phyloP scores from a whole-genome alignment of 2,797 vertebrate species.

The Naso thynnoides region DNA sequence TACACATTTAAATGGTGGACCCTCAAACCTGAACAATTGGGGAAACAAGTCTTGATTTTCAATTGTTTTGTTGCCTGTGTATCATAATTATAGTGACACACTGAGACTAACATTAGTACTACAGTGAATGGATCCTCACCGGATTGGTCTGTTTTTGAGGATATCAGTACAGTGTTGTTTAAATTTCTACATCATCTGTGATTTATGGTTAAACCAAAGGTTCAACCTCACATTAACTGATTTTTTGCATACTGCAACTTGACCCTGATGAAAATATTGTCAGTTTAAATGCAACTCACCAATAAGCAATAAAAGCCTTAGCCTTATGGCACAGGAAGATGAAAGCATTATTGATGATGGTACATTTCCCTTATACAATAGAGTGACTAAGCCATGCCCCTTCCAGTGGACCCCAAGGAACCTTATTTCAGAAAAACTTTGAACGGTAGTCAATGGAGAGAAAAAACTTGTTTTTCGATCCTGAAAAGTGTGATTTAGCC shows the following conservation, averaged over 20 bases:
- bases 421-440: too few species aligned
- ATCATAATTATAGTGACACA: constrained; percentile 36
- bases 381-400: too few species aligned
- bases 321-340: too few species aligned
- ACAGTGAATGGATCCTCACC: constrained; percentile 42
- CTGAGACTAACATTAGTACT: constrained; percentile 22
- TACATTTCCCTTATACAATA: too few species aligned
- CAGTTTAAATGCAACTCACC: too few species aligned
- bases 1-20: constrained; percentile 42
- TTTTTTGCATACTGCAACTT: not conserved
- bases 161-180: constrained; percentile 8
- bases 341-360: too few species aligned
- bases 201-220: not conserved
- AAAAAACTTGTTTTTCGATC: too few species aligned
- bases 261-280: too few species aligned
- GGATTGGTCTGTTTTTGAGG: constrained; percentile 16
- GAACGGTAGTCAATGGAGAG: too few species aligned
- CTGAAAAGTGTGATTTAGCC: too few species aligned
- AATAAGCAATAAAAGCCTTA: too few species aligned
- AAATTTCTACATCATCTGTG: not conserved
- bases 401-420: too few species aligned
- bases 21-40: constrained; percentile 52
- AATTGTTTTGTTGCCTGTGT: constrained; percentile 44
- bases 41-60: constrained; percentile 46
- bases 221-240: not conserved